Conservation (phyloP, 1,140 invertebrate genomes). For the Neodiprion virginianus region DNA sequence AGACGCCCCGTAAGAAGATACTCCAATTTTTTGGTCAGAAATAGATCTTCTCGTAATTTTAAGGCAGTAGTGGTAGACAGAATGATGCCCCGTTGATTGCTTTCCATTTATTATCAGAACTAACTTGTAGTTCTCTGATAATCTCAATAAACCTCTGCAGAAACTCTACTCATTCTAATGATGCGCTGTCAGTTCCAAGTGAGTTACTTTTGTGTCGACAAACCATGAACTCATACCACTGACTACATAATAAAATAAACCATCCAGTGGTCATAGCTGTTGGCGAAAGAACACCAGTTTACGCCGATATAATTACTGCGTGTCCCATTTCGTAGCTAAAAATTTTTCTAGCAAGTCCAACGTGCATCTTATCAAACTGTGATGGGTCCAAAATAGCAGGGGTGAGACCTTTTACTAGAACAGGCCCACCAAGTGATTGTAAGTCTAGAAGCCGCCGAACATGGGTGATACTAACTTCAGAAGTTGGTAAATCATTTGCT, state of each 20-base stretch:
- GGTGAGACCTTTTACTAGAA: background rate
- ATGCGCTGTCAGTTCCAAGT: background rate
- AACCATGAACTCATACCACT: conserved; percentile 2
- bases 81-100: conserved; percentile 10
- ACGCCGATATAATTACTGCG: background rate
- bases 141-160: no score
- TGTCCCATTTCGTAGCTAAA: conserved; percentile 3
- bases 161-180: no score
- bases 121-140: no score
- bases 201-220: conserved; percentile 12
- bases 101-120: conserved; percentile 8
- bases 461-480: conserved; percentile 5
- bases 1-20: conserved; percentile 19
- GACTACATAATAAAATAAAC: conserved; percentile 3
- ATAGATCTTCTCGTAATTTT: background rate
- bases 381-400: background rate
- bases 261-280: conserved; percentile 10
- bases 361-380: conserved; percentile 16
- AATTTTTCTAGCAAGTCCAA: conserved; percentile 11
- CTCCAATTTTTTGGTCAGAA: background rate
- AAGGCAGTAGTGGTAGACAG: conserved; percentile 2
- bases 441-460: background rate
- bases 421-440: background rate
- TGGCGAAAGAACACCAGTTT: background rate
- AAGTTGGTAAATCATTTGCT: conserved; percentile 4